These are phyloP conservation scores for Hepsetus odoe DNA, from an alignment of 2,113 vertebrate species.

Conservation along the genomic window DNA sequence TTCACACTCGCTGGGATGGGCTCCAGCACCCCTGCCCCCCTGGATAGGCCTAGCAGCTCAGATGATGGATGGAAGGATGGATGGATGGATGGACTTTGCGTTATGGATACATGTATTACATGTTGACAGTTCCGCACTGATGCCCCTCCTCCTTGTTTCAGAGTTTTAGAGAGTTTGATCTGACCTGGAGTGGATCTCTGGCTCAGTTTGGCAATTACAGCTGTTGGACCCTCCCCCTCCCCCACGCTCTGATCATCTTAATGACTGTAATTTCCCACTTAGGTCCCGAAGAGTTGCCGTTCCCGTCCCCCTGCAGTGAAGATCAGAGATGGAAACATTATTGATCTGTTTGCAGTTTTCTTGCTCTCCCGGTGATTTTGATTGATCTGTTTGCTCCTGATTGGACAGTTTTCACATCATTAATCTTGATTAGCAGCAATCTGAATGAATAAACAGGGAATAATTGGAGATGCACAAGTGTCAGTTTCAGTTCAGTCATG, in stretches of 20 bases:
- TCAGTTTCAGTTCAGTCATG: constrained; percentile 17
- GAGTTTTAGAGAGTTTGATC: no score
- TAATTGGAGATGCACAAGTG: constrained; percentile 34
- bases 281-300: constrained; percentile 11
- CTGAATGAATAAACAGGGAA: constrained; percentile 15
- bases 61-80: no score
- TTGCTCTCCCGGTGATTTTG: not conserved
- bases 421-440: constrained; percentile 36
- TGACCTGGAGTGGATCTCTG: not conserved
- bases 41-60: no score
- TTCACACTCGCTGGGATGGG: no score
- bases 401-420: constrained; percentile 30
- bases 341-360: constrained; percentile 19
- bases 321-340: constrained; percentile 11
- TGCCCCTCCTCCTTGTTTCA: no score
- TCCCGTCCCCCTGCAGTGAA: not conserved
- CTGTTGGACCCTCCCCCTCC: not conserved
- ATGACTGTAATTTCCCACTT: constrained; percentile 41
- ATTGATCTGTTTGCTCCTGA: constrained; percentile 22
- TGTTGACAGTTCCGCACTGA: no score
- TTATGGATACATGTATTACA: no score
- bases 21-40: no score
- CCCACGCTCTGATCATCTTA: constrained; percentile 10
- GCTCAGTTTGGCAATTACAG: not conserved
- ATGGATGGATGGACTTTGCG: no score